Percentiles rank a stretch among this genome's conserved stretches.
These are phyloP conservation scores for Oligia latruncula DNA, from an alignment of 2,888 invertebrate genomes.

Conservation along the genomic window DNA sequence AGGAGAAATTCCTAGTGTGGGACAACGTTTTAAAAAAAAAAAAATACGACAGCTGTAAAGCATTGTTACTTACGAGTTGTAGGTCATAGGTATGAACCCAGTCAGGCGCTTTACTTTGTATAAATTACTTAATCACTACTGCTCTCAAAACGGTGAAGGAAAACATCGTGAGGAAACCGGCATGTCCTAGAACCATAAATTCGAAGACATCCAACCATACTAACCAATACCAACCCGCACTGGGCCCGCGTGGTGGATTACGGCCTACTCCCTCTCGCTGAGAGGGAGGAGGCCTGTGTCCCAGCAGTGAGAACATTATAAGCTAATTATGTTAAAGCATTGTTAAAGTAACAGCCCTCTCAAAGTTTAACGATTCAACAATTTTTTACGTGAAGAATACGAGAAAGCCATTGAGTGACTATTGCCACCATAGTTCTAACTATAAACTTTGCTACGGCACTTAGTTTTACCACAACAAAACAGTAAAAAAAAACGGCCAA, in stretches of 20 bases:
- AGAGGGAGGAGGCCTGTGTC: background rate
- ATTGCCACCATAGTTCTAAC: background rate
- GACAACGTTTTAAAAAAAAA: too few relatives aligned
- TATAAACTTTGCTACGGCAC: conserved; percentile 19
- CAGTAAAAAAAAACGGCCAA: background rate
- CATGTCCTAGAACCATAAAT: background rate
- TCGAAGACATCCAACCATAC: too few relatives aligned
- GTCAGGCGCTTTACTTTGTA: background rate
- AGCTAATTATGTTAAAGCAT: background rate
- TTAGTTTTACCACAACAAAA: conserved; percentile 41
- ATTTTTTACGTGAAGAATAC: background rate
- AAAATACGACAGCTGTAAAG: background rate
- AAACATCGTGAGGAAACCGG: background rate
- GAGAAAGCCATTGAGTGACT: background rate
- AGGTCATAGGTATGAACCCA: background rate
- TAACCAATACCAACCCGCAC: background rate
- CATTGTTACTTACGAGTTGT: background rate
- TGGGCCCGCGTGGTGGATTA: background rate
- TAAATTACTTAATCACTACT: background rate
- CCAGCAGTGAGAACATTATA: background rate
- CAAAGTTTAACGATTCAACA: background rate
- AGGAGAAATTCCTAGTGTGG: too few relatives aligned
- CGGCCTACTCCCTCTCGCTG: background rate
- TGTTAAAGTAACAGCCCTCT: background rate
- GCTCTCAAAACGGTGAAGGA: background rate